Base-by-base conservation (phyloP, 2,797 vertebrate species). In the Chelon labrosus region DNA sequence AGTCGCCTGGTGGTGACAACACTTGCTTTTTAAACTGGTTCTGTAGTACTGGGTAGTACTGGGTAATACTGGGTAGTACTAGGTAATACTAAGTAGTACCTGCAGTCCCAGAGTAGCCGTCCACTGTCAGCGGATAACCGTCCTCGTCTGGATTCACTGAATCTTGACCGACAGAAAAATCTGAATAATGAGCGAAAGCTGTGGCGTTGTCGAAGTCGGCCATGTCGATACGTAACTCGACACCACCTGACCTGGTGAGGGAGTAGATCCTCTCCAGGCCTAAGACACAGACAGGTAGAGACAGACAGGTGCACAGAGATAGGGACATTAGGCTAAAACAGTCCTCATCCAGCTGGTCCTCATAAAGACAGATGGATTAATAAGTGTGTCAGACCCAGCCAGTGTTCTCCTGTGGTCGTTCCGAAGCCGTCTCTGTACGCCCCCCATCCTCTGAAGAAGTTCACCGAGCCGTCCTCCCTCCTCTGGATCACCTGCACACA, bases 131-230 rank as follows among this genome's bases (percentile, higher is more conserved):
- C 0, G 97, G 96, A 92, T 96, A 99, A 4, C 97, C 97, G 0
- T 99, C 98, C 68, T 97, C 97, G 41, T 98, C 97, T 0, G 98
- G 95, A 85, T 98, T 97, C 0, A 98, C 97, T 0, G 96, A 98
- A 90, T 97, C 96, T 67, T 95, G 86, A 12, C 97, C 97, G 10
- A 99, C 96, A 0, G 96, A 95, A 0, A 99, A 99, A 38, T 93
- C 94, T 2, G 92, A 92, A 0, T 98, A 99, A 61, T 67, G 95
- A 19, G 98, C 97, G 0, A 95, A 97, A 14, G 96, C 96, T 0
- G 97, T 97, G 90, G 94, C 85, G 0, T 99, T 98, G 63, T 98
- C 97, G 0, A 98, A 98, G 91, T 98, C 98, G 6, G 96, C 94
- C 87, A 99, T 91, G 91, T 98, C 97, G 10, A 98, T 94, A 9